Base-by-base conservation (phyloP, 2,797 vertebrate species). In the Rhynchotus rufescens region DNA sequence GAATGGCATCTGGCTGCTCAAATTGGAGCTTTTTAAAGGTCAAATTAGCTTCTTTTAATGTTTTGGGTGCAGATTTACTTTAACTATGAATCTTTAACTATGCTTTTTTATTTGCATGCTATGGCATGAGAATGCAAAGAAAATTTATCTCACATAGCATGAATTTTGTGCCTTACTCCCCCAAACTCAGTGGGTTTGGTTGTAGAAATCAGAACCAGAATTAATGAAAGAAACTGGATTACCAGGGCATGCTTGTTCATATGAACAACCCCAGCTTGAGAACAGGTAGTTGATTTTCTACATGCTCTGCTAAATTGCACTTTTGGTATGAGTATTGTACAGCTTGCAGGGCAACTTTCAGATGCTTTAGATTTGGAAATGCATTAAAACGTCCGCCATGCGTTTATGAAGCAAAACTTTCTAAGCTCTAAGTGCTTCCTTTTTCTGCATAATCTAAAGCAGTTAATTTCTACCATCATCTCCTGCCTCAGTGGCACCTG, bases 1-100 rank as follows among this genome's bases (percentile, higher is more conserved):
- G 87, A 94, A 36, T 17, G 73, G 57, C 32, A 20, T 79, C 92
- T 80, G 64, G 60, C 64, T 88, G 59, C 60, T 88, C 76, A 74
- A 86, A 71, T 94, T 83, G 61, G 36, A 74, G 22, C 20, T 10
- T 9, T 74, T 90, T 84, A 89, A 89, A 92, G 64, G 74, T 94
- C 82, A 90, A 4, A 26, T 73, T 49, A 71, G 60, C 80, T 79
- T 66, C 32, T 90, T 90, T 78, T 79, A 79, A 49, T 49, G 54
- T 90, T 90, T 67, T 57, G 28, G 81, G 57, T 51, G 6, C 36
- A 54, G 25, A 49, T 81, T 86, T 89, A 44, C 22, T n/a, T n/a
- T n/a, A n/a, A n/a, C n/a, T n/a, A n/a, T n/a, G n/a, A 77, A 89
- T 42, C 21, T 88, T 75, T 76, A 56, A 28, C 11, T 40, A 26